Conservation (phyloP, 1,140 invertebrate species). For the Drosophila bocki region DNA sequence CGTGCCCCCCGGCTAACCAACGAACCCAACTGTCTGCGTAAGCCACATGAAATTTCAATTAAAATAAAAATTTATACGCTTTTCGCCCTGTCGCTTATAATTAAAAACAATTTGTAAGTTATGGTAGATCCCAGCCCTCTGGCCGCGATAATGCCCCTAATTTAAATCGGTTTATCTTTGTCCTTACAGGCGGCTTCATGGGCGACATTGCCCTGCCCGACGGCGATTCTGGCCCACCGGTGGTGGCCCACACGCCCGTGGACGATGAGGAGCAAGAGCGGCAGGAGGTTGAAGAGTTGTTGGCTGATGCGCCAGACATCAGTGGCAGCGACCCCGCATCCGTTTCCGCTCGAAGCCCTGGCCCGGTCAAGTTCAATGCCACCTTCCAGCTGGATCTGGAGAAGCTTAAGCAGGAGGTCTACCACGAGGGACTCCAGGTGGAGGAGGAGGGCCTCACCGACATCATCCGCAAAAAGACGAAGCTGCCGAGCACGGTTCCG, state of each 20-base stretch:
- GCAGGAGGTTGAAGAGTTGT: slow-evolving; percentile 34
- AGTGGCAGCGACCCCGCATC: slow-evolving; percentile 4
- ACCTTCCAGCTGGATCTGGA: slow-evolving; percentile 90
- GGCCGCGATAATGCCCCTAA: slow-evolving; percentile 31
- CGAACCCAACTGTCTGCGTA: background rate
- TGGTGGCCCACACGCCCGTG: slow-evolving; percentile 82
- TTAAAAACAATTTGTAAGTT: slow-evolving; percentile 71
- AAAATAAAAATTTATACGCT: slow-evolving; percentile 70
- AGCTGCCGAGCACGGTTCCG: slow-evolving; percentile 85
- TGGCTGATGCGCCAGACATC: slow-evolving; percentile 61
- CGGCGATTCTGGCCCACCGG: slow-evolving; percentile 54
- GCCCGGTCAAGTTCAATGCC: slow-evolving; percentile 86
- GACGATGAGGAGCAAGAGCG: slow-evolving; percentile 63
- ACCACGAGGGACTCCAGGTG: slow-evolving; percentile 91
- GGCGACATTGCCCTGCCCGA: slow-evolving; percentile 93
- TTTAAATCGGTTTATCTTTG: slow-evolving; percentile 44
- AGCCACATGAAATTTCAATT: slow-evolving; percentile 78
- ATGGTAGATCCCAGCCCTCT: slow-evolving; percentile 1
- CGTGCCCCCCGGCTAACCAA: slow-evolving; percentile 9
- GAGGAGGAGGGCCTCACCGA: slow-evolving; percentile 92
- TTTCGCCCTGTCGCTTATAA: slow-evolving; percentile 56
- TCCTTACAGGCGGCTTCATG: slow-evolving; percentile 89
- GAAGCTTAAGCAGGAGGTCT: slow-evolving; percentile 91
- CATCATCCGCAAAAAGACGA: slow-evolving; percentile 88
- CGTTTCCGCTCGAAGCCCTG: slow-evolving; percentile 2